Base-by-base conservation (phyloP, 2,113 vertebrate species). In the Hypanus sabinus region DNA sequence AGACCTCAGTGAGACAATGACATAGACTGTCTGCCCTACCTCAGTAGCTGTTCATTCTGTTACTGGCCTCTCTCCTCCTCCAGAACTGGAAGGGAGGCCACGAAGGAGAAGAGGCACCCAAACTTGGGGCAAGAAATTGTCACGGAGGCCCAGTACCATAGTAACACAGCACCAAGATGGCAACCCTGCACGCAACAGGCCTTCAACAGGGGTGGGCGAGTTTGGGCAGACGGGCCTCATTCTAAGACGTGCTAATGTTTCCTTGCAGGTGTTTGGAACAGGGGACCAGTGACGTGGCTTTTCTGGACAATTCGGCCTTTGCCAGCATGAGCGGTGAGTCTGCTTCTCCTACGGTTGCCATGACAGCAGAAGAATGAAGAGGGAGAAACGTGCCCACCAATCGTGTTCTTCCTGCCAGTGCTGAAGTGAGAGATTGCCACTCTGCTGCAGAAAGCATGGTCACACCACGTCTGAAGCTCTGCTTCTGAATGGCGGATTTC, bases 261-360 rank as follows among this genome's bases (percentile, higher is more conserved):
- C 94, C 79, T 77, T 94, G 18, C 95, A 98, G 98, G 94, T 98
- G 98, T 96, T 96, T 98, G 91, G 96, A 96, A 94, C 96, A 95
- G 30, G 97, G 97, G 38, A 95, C 95, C 65, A 97, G 97, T 91
- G 98, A 98, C 94, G 97, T 98, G 94, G 98, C 98, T 70, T 98
- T 98, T 95, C 95, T 98, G 95, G 98, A 98, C 95, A 97, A 98
- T 94, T 96, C 98, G 94, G 95, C 96, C 38, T 95, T 98, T 94
- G 95, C 95, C 94, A 96, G n/a, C 94, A 95, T 97, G 93, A 96
- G 97, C 94, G 97, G 98, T 98, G 96, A 96, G 81, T 6, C 36
- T 3, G 62, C 2, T n/a, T 65, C 85, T 73, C 22, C 71, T 20
- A 24, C 20, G 4, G 71, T 73, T 24, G 16, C 20, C 71, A 7